Evolutionary conservation across 2,888 invertebrate genomes (phyloP).

Genomic region (Helicoverpa assulta): DNA sequence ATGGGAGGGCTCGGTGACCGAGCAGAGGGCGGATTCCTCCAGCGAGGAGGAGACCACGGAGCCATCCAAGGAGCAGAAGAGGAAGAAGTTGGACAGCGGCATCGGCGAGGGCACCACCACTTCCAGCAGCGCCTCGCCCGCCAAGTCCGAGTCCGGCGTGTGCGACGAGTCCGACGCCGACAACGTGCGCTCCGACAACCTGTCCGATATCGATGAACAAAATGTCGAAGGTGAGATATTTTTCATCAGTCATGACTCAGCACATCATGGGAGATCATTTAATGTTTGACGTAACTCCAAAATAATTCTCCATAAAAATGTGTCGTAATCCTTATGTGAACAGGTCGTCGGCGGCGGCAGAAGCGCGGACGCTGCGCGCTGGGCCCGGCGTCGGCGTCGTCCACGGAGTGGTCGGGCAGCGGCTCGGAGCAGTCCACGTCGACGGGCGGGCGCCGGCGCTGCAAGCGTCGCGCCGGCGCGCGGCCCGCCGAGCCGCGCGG

Average conservation of each 20-base stretch:
- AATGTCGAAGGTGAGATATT: conserved; percentile 32
- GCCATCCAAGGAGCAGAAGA: conserved; percentile 64
- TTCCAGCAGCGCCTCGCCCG: conserved; percentile 69
- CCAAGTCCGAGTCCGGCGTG: conserved; percentile 61
- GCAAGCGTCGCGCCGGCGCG: conserved; percentile 37
- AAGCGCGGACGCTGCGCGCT: conserved; percentile 40
- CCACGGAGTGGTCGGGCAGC: conserved; percentile 36
- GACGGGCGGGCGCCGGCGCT: conserved; percentile 27
- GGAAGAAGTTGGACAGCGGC: conserved; percentile 92
- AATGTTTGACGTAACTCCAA: no score
- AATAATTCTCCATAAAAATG: no score
- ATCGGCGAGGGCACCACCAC: conserved; percentile 86
- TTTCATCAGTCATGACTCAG: background rate
- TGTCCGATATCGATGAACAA: conserved; percentile 46
- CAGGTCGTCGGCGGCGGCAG: conserved; percentile 14
- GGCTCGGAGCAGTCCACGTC: conserved; percentile 42
- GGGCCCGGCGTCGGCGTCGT: conserved; percentile 18
- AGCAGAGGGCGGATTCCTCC: conserved; percentile 38
- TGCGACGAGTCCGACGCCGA: conserved; percentile 55
- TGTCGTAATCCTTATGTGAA: background rate
- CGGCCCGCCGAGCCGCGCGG: conserved; percentile 58
- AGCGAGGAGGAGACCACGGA: conserved; percentile 59
- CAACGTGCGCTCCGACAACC: conserved; percentile 34
- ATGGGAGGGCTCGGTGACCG: conserved; percentile 54
- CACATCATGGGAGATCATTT: no score